Conservation (phyloP, 2,797 vertebrate species). For the Psittacula echo region DNA sequence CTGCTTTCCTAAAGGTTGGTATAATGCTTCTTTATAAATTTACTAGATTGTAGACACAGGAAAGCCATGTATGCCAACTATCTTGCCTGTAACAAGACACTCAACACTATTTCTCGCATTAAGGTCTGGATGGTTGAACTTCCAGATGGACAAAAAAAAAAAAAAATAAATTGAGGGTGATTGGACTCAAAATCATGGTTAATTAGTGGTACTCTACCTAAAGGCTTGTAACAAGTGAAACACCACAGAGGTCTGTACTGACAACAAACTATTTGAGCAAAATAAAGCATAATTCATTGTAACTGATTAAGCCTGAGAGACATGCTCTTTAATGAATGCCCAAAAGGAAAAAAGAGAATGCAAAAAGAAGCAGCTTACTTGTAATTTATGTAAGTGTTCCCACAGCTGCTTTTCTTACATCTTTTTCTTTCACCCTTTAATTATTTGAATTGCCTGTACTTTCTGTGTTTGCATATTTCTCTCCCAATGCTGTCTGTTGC, state of each 20-base stretch:
- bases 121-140: background rate
- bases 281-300: background rate
- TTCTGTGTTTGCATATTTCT: background rate
- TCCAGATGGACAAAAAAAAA: background rate
- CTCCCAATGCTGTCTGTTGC: background rate
- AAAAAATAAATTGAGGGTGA: background rate
- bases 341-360: background rate
- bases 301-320: background rate
- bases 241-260: background rate
- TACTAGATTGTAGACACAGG: background rate
- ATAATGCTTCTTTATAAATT: background rate
- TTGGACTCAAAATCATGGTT: background rate
- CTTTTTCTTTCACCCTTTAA: background rate
- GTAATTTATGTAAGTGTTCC: background rate
- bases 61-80: background rate
- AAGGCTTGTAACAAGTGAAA: background rate
- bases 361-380: background rate
- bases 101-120: background rate
- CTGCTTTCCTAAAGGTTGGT: background rate
- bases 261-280: background rate
- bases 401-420: background rate
- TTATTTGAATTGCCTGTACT: background rate
- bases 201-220: background rate
- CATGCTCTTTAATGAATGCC: background rate
- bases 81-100: background rate